Evolutionary conservation across 2,113 vertebrate species (phyloP), one percentile per base, ranked within the genome.

Genomic region (Pristiophorus japonicus): DNA sequence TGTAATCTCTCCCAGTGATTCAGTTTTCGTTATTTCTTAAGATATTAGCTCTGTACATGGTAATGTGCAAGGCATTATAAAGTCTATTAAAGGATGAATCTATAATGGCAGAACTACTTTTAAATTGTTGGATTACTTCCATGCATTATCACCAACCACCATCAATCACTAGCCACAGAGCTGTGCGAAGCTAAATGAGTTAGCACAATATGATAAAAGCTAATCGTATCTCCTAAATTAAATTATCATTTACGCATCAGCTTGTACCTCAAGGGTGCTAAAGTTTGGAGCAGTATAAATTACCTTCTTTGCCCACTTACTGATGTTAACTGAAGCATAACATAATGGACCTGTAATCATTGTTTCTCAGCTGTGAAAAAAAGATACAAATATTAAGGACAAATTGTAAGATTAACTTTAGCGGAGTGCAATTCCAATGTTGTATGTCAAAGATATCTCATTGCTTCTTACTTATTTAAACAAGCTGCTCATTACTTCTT

Each of bases 171-270:
- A 63, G 87, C 51, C 51, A 34, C 30, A 34, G 34, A 63, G 62
- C 16, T 6, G 3, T 38, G 16, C 59, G 0, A 63, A 63, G 88
- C 88, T 92, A 92, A 92, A 92, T 92, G 55, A 65, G 88, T 65
- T 65, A 92, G 59, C 34, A 45, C 88, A 92, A 92, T 92, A 38
- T 63, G 88, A 92, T 92, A 92, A 92, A 65, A 63, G 59, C 88
- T 92, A 92, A 92, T 92, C 59, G n/a, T 42, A 65, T 92, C 88
- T 65, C 55, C 62, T n/a, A 65, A 92, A 92, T 92, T 92, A 92
- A 92, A 65, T 63, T 92, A 92, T 63, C 55, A 63, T 92, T 92
- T 92, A 38, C 18, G n/a, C 63, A 92, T 92, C 88, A 38, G 55
- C 38, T 92, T 92, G 88, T 63, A 92, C 55, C 59, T 62, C 88